Evolutionary conservation across 2,888 invertebrate species (phyloP), one percentile per base, ranked within the genome.

Genomic region (Torymus tubicola): DNA sequence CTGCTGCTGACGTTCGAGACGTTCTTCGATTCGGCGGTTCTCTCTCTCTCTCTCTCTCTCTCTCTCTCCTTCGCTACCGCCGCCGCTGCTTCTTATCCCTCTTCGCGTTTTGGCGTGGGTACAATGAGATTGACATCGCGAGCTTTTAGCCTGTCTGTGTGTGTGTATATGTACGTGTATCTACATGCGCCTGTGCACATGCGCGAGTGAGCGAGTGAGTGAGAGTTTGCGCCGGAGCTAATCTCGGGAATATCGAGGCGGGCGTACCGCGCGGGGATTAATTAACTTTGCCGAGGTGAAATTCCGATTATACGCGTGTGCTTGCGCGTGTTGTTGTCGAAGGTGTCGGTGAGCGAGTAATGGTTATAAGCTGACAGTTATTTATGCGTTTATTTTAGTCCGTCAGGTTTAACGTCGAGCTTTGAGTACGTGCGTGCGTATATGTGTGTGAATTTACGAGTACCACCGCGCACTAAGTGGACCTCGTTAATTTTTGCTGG

Each of bases 1-100:
- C 85, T 86, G 85, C 82, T 82, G 82, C 76, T 84, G 85, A 86
- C 85, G 85, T 86, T 78, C 83, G 85, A 85, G 84, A 85, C 84
- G 84, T 86, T 78, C 84, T 84, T 84, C 53, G 83, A 82, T 18
- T 58, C 53, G 11, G 18, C 16, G 24, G 18, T n/a, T 42, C 1
- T 64, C n/a, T 16, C 12, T 55, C 57, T 68, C 57, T 12, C 42
- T 58, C 52, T 67, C 31, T n/a, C n/a, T 31, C 11, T 1, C 31
- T 70, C 24, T 16, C 18, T 13, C 63, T 21, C 2, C 50, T 16
- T 2, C 58, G 2, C 64, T 64, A n/a, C 18, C n/a, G n/a, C 64
- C 24, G 18, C 64, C 31, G 42, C 69, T 64, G 57, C 18, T 52
- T 63, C 70, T 55, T 61, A 64, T 55, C 16, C 53, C 24, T 65